phyloP scores from a whole-genome alignment of 2,797 vertebrate species.

The Macropodus opercularis region DNA sequence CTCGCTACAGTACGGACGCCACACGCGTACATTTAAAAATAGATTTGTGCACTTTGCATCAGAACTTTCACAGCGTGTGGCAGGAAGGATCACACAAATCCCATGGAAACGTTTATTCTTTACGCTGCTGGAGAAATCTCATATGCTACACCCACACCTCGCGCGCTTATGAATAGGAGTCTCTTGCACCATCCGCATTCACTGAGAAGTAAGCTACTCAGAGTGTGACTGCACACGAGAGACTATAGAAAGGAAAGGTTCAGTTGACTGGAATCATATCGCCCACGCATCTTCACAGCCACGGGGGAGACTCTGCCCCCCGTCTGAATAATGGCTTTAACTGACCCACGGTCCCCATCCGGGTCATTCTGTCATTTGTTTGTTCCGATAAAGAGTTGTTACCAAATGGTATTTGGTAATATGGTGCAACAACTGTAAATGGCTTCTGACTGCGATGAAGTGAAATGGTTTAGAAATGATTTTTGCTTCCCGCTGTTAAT shows the following conservation, averaged over 20 bases:
- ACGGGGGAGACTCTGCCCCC: background rate
- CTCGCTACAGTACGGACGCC: conserved; percentile 39
- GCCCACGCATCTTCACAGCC: background rate
- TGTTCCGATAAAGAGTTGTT: no score
- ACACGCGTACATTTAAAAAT: conserved; percentile 28
- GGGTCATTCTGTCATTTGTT: conserved; percentile 6
- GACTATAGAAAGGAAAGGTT: conserved; percentile 2
- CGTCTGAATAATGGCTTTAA: background rate
- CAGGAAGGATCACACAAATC: conserved; percentile 6
- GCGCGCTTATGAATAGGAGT: no score
- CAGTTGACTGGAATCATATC: conserved; percentile 6
- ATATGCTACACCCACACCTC: no score
- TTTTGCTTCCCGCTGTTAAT: no score
- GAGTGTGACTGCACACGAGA: background rate
- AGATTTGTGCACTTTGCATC: conserved; percentile 20
- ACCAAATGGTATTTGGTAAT: no score
- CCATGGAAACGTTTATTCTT: no score
- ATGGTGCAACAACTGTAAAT: conserved; percentile 1
- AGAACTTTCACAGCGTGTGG: conserved; percentile 23
- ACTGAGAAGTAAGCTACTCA: background rate
- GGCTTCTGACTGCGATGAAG: conserved; percentile 14
- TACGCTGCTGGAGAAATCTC: no score
- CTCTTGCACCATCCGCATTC: background rate
- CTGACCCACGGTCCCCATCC: background rate
- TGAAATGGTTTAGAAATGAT: conserved; percentile 6